Conservation (phyloP, 2,888 invertebrate species). For the Lithophane semibrunnea region DNA sequence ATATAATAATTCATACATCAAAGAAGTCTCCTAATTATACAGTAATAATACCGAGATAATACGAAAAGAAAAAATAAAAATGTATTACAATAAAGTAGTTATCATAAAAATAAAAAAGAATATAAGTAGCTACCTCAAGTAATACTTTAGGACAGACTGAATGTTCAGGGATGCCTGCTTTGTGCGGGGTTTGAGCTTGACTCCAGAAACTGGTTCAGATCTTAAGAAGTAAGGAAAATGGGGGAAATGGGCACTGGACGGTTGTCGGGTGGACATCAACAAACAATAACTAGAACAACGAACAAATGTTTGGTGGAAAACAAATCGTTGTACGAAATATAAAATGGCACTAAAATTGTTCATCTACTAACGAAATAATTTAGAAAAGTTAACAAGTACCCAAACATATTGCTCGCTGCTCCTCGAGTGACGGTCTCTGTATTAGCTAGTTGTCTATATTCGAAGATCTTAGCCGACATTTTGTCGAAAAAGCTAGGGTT, state of each 20-base stretch:
- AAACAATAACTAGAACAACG: conserved; percentile 44
- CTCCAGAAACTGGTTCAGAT: conserved; percentile 71
- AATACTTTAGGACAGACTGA: conserved; percentile 68
- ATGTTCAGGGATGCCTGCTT: conserved; percentile 70
- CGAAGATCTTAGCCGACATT: background rate
- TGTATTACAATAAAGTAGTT: conserved; percentile 68
- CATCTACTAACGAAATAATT: conserved; percentile 66
- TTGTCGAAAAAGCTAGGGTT: background rate
- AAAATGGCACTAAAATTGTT: conserved; percentile 74
- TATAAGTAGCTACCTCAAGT: conserved; percentile 82
- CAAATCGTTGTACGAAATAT: conserved; percentile 64
- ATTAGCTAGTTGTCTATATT: background rate
- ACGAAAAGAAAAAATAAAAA: conserved; percentile 75
- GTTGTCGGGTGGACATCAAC: conserved; percentile 72
- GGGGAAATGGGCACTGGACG: conserved; percentile 84
- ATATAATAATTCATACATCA: conserved; percentile 91
- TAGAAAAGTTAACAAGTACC: conserved; percentile 64
- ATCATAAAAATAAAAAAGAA: conserved; percentile 56
- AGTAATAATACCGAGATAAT: conserved; percentile 86
- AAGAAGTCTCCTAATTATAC: conserved; percentile 88
- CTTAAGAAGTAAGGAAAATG: conserved; percentile 69
- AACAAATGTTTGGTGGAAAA: conserved; percentile 44
- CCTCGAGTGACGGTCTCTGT: conserved; percentile 34
- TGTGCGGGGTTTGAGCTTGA: conserved; percentile 73
- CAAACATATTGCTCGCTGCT: conserved; percentile 46